Percentiles rank a stretch among this genome's conserved stretches.
Evolutionary conservation across 2,113 vertebrate species (phyloP).

Genomic region (Laticauda laticaudata): DNA sequence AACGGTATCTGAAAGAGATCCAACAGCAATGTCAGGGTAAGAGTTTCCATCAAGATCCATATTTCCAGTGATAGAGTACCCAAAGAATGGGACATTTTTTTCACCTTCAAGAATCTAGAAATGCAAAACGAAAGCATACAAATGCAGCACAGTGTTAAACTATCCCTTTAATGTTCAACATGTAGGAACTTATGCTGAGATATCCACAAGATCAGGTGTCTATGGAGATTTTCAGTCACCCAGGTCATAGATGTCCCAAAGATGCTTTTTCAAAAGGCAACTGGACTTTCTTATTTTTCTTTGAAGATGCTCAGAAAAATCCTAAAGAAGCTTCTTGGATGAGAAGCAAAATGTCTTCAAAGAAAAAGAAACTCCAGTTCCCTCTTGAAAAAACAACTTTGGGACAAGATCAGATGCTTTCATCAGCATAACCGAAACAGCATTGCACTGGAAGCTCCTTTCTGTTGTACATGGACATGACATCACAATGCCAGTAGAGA

Average conservation of each 20-base stretch:
- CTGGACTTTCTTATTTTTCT: background rate
- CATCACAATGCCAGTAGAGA: background rate
- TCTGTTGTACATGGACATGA: background rate
- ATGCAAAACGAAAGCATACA: conserved; percentile 30
- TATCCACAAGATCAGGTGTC: background rate
- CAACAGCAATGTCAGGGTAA: conserved; percentile 93
- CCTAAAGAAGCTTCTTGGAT: background rate
- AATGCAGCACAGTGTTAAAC: background rate
- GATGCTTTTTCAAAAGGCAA: background rate
- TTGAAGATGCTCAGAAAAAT: background rate
- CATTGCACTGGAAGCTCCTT: background rate
- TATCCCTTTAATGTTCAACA: background rate
- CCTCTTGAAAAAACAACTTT: background rate
- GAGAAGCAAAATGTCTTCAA: background rate
- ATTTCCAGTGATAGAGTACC: conserved; percentile 93
- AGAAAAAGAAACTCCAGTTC: background rate
- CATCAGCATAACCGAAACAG: background rate
- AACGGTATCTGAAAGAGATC: conserved; percentile 89
- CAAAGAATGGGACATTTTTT: conserved; percentile 78
- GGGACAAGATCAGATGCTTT: background rate
- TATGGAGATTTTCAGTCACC: background rate
- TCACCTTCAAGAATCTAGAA: conserved; percentile 84
- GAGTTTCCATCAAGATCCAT: conserved; percentile 93
- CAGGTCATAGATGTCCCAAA: background rate
- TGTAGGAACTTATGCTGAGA: background rate